phyloP scores from a whole-genome alignment of 2,797 vertebrate species.

The Falco rusticolus region DNA sequence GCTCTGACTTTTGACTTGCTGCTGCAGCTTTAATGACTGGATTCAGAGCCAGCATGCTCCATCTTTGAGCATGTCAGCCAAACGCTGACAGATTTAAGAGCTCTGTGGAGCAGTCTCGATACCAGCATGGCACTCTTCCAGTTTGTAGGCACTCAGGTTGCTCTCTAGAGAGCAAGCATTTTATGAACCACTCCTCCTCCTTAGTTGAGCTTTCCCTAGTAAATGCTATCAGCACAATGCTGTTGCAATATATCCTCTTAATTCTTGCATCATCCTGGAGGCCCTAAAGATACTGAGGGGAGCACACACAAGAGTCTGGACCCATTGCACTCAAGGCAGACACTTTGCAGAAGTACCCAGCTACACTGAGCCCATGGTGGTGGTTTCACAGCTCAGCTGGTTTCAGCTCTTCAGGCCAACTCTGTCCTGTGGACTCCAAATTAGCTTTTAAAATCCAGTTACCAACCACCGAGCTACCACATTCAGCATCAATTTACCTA shows the following conservation, averaged over 20 bases:
- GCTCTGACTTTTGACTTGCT: conserved; percentile 19
- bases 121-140: background rate
- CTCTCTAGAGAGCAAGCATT: background rate
- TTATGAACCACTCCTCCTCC: background rate
- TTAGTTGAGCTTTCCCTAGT: background rate
- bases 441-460: background rate
- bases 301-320: accelerated
- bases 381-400: no score
- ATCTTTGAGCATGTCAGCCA: background rate
- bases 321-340: background rate
- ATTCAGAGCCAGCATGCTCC: accelerated
- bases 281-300: accelerated
- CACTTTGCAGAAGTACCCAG: background rate
- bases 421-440: background rate
- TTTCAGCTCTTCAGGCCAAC: background rate
- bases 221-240: background rate
- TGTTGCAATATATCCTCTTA: background rate
- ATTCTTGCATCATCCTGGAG: background rate
- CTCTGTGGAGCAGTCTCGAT: background rate
- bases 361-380: background rate
- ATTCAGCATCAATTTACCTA: accelerated
- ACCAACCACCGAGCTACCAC: background rate
- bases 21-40: background rate
- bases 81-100: background rate
- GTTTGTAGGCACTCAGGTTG: accelerated